phyloP scores from a whole-genome alignment of 1,140 invertebrate genomes.

The Theocolax elegans region DNA sequence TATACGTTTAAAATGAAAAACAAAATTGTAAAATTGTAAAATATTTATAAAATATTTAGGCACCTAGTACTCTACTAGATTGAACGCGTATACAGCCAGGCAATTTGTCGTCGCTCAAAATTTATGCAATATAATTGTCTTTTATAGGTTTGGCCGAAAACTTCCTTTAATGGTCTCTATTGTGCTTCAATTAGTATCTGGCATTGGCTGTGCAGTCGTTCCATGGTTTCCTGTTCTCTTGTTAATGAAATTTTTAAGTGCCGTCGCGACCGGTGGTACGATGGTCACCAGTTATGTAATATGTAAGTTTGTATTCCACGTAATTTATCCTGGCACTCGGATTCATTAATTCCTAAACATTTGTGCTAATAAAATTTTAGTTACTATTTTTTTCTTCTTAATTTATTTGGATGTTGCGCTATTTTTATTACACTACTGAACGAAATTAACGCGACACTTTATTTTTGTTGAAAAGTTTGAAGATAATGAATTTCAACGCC shows the following conservation, averaged over 20 bases:
- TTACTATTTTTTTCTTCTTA: too few relatives aligned
- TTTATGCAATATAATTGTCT: constrained; percentile 27
- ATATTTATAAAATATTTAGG: too few relatives aligned
- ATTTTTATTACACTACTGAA: too few relatives aligned
- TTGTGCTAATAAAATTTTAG: too few relatives aligned
- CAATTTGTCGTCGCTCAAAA: constrained; percentile 4
- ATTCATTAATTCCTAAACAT: background rate
- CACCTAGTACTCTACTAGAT: too few relatives aligned
- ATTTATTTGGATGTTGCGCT: too few relatives aligned
- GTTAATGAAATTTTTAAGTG: constrained; percentile 67
- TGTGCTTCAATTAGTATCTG: constrained; percentile 74
- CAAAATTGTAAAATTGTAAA: too few relatives aligned
- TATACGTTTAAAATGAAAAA: too few relatives aligned
- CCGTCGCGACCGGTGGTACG: constrained; percentile 72
- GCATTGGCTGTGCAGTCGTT: constrained; percentile 66
- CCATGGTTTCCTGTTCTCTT: constrained; percentile 68
- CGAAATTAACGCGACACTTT: too few relatives aligned
- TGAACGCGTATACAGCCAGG: too few relatives aligned
- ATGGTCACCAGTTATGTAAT: constrained; percentile 78
- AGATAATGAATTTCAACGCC: too few relatives aligned
- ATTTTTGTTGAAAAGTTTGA: too few relatives aligned
- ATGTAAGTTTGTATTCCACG: constrained; percentile 56
- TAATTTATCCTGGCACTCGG: constrained; percentile 5
- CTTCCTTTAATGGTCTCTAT: constrained; percentile 77
- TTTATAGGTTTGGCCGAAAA: constrained; percentile 78